phyloP scores from a whole-genome alignment of 2,888 invertebrate genomes.

The Lottia scabra region DNA sequence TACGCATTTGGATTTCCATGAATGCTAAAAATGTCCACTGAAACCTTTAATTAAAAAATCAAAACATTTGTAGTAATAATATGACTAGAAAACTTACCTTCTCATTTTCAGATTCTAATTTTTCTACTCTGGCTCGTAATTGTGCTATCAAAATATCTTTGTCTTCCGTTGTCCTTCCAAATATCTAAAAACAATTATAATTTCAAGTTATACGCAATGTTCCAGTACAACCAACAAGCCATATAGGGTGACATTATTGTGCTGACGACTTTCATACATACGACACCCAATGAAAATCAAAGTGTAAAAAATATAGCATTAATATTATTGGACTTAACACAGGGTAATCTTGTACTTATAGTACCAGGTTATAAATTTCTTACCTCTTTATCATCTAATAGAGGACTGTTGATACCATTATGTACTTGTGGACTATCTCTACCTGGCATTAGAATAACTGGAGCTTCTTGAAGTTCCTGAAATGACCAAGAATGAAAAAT shows the following conservation, averaged over 20 bases:
- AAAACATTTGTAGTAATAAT: too few species aligned
- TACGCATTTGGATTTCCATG: too few species aligned
- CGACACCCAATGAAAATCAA: too few species aligned
- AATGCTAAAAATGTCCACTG: too few species aligned
- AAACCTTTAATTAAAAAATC: too few species aligned
- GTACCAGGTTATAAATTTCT: not conserved
- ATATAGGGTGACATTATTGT: conserved; percentile 29
- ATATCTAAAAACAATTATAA: not conserved
- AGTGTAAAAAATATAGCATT: too few species aligned
- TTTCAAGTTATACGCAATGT: not conserved
- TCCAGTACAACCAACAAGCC: not conserved
- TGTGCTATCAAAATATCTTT: conserved; percentile 20
- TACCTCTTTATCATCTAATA: not conserved
- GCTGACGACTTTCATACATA: not conserved
- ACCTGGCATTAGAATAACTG: not conserved
- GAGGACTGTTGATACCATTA: not conserved
- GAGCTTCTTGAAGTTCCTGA: not conserved
- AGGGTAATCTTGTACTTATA: too few species aligned
- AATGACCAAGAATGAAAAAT: not conserved
- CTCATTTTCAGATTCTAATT: conserved; percentile 33
- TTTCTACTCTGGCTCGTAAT: conserved; percentile 27
- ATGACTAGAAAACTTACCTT: conserved; percentile 25
- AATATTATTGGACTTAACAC: too few species aligned
- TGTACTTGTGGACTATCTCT: not conserved
- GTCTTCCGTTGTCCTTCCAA: conserved; percentile 16